These are phyloP conservation scores for Sipha flava DNA, from an alignment of 1,140 invertebrate species.

Conservation along the genomic window DNA sequence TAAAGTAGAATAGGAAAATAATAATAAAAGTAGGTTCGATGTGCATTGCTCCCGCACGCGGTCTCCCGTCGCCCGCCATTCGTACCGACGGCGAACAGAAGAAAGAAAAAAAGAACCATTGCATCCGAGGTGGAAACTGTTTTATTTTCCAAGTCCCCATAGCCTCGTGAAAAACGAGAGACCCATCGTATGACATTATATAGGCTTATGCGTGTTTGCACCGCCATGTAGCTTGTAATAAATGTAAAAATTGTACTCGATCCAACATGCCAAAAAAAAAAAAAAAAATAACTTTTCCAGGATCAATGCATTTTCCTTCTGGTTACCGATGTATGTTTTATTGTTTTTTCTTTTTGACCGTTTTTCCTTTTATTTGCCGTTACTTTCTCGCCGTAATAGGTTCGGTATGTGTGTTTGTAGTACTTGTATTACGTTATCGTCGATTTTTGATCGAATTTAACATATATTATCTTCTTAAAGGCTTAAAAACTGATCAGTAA, in stretches of 20 bases:
- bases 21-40: constrained; percentile 7
- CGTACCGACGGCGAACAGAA: neutral
- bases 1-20: constrained; percentile 6
- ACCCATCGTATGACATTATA: neutral
- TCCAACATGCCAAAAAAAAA: neutral
- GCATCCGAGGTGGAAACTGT: neutral
- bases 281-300: neutral
- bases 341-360: too few species aligned
- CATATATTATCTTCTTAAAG: too few species aligned
- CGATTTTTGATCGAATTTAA: too few species aligned
- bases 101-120: neutral
- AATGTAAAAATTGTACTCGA: constrained; percentile 11
- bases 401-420: too few species aligned
- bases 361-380: too few species aligned
- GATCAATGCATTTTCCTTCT: neutral
- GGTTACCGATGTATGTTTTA: too few species aligned
- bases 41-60: neutral
- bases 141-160: constrained; percentile 2
- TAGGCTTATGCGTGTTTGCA: neutral
- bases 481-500: too few species aligned
- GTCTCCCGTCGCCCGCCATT: neutral
- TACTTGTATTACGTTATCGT: too few species aligned
- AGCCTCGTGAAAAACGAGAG: constrained; percentile 14
- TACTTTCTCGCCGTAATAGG: too few species aligned
- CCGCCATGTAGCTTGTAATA: neutral